Conservation (phyloP, 2,113 vertebrate genomes). For the Platysteira castanea region DNA sequence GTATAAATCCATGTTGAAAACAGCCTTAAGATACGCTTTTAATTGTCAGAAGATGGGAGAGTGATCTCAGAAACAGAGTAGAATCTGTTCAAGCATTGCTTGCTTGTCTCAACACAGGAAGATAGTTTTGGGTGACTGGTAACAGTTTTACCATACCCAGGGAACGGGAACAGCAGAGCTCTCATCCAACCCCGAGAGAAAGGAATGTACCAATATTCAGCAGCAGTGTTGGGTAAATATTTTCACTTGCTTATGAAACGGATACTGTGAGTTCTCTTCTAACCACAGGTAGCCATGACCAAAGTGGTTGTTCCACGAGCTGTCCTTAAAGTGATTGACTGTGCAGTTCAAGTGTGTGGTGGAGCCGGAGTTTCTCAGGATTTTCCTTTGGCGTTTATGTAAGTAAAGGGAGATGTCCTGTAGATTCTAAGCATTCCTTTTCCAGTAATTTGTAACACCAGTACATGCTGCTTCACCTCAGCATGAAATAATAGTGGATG, state of each 20-base stretch:
- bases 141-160: not conserved
- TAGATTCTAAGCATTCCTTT: not conserved
- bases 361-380: conserved; percentile 87
- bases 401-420: conserved; percentile 53
- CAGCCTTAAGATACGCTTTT: not conserved
- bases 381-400: conserved; percentile 88
- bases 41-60: not conserved
- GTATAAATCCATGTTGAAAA: not conserved
- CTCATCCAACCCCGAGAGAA: not conserved
- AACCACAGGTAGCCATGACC: conserved; percentile 86
- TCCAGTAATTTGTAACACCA: not conserved
- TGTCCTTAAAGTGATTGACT: conserved; percentile 84
- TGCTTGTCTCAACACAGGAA: not conserved
- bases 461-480: not conserved
- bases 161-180: not conserved
- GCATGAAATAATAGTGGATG: not conserved
- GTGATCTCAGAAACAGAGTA: not conserved
- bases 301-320: conserved; percentile 87
- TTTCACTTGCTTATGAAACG: not conserved
- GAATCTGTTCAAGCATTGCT: not conserved
- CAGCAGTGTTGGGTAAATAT: not conserved
- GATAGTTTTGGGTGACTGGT: not conserved
- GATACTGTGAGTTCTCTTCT: not conserved
- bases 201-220: not conserved
- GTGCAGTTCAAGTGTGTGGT: conserved; percentile 87